Conservation (phyloP, 2,888 invertebrate species). For the Alcis repandata region DNA sequence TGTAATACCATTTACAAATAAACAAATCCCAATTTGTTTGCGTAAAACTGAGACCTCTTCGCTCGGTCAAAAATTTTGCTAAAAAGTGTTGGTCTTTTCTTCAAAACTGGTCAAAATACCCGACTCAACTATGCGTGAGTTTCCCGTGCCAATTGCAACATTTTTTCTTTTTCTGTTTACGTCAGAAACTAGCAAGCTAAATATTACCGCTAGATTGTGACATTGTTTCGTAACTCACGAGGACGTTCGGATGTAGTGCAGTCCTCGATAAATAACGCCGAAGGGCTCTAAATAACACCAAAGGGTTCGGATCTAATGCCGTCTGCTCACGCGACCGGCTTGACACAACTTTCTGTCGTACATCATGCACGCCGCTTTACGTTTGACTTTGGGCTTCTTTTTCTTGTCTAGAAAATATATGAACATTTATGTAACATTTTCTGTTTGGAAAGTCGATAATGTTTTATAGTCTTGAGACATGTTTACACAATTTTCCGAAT, state of each 20-base stretch:
- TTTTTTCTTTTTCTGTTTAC: background rate
- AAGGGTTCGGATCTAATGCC: conserved; percentile 80
- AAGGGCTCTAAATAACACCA: conserved; percentile 73
- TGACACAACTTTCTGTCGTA: conserved; percentile 67
- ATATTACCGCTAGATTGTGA: conserved; percentile 52
- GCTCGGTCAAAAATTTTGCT: no score
- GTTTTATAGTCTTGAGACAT: no score
- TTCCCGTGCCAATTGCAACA: background rate
- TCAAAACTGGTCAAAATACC: no score
- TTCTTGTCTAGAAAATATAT: background rate
- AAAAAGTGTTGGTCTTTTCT: no score
- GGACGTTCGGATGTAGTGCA: conserved; percentile 54
- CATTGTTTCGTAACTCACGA: conserved; percentile 53
- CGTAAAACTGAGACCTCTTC: no score
- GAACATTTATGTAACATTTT: background rate
- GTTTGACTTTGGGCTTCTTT: conserved; percentile 30
- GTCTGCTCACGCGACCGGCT: conserved; percentile 73
- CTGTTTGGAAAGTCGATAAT: background rate
- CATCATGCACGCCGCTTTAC: conserved; percentile 50
- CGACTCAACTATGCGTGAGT: no score
- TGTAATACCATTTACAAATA: no score
- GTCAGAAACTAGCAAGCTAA: background rate
- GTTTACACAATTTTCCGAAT: no score
- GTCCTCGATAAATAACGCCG: conserved; percentile 76
- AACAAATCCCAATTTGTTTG: no score